These are phyloP conservation scores for Porites rus DNA, from an alignment of 92 coral and sea anemone species.

Conservation along the genomic window DNA sequence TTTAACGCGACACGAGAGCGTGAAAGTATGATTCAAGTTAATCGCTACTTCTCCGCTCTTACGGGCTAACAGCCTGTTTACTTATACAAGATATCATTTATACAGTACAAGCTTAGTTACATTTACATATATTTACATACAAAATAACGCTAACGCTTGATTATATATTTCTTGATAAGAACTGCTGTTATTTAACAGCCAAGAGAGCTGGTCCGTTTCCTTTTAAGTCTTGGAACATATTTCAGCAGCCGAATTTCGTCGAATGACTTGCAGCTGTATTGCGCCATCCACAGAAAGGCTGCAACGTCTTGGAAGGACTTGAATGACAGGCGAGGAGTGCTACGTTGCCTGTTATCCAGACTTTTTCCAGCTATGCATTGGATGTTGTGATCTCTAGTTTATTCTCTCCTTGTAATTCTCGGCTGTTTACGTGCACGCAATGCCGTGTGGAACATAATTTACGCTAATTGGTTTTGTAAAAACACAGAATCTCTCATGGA, in stretches of 20 bases:
- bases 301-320: no score
- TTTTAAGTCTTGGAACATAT: no score
- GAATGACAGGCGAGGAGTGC: no score
- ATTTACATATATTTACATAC: slow-evolving; percentile 3
- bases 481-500: neutral
- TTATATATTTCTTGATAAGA: neutral
- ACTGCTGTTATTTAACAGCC: neutral
- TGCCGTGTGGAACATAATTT: slow-evolving; percentile 2
- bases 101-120: neutral
- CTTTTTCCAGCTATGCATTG: no score
- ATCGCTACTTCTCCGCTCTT: neutral
- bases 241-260: no score
- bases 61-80: neutral
- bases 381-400: neutral
- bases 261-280: no score
- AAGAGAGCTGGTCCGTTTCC: neutral
- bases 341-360: no score
- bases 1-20: neutral
- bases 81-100: neutral
- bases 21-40: neutral
- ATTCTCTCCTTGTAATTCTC: neutral
- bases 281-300: no score
- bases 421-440: neutral
- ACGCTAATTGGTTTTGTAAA: neutral
- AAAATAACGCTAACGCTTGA: neutral